Percentiles rank a stretch among this genome's conserved stretches.
These are phyloP conservation scores for Lasioglossum pauxillum DNA, from an alignment of 2,888 invertebrate species.

Conservation along the genomic window DNA sequence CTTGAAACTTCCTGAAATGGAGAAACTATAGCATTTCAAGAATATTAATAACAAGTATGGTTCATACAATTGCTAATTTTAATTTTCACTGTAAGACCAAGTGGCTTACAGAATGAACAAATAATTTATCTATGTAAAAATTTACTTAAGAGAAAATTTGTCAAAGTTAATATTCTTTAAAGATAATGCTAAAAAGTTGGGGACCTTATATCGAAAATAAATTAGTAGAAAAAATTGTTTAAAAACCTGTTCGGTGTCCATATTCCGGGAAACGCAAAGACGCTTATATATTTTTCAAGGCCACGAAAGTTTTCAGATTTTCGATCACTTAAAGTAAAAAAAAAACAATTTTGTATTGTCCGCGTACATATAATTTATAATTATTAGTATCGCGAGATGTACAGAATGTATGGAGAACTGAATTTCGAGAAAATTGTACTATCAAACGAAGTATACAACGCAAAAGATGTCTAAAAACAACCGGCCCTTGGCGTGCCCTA, in stretches of 20 bases:
- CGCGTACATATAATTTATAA: neutral
- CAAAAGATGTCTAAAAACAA: slow-evolving; percentile 51
- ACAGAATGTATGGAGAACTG: neutral
- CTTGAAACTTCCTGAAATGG: slow-evolving; percentile 51
- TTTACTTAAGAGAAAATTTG: slow-evolving; percentile 11
- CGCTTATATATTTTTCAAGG: slow-evolving; percentile 48
- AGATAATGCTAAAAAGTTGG: slow-evolving; percentile 10
- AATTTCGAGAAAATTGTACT: slow-evolving; percentile 21
- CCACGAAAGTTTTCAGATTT: slow-evolving; percentile 35
- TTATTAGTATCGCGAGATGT: neutral
- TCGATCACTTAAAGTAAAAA: slow-evolving; percentile 17
- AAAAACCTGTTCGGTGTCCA: slow-evolving; percentile 4
- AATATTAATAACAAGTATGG: slow-evolving; percentile 39
- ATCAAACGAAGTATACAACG: slow-evolving; percentile 4
- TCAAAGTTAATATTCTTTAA: neutral
- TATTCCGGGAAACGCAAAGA: slow-evolving; percentile 36
- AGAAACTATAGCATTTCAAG: slow-evolving; percentile 48
- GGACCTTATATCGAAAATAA: slow-evolving; percentile 13
- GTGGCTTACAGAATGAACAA: slow-evolving; percentile 15
- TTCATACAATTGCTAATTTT: slow-evolving; percentile 27
- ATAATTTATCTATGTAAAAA: slow-evolving; percentile 12
- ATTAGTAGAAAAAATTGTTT: slow-evolving; percentile 21
- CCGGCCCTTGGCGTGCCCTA: slow-evolving; percentile 64
- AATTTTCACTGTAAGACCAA: slow-evolving; percentile 11
- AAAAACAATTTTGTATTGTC: slow-evolving; percentile 1